phyloP scores from a whole-genome alignment of 2,888 invertebrate species.

The Prionchulus punctatus region DNA sequence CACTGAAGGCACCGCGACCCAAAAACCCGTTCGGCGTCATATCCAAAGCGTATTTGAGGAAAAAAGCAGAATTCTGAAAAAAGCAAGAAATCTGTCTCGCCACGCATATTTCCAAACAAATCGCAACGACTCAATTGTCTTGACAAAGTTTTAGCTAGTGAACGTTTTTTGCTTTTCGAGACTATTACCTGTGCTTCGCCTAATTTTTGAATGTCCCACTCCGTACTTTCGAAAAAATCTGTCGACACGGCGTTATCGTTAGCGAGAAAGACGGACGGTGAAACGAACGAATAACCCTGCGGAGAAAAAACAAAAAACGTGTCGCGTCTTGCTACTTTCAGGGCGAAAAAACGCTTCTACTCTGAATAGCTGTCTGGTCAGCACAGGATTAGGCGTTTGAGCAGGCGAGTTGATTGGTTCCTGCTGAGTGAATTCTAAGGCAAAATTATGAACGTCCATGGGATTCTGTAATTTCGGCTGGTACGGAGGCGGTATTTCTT shows the following conservation, averaged over 20 bases:
- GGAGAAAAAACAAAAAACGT: constrained; percentile 18
- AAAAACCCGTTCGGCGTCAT: constrained; percentile 48
- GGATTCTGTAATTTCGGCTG: constrained; percentile 66
- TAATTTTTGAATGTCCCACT: constrained; percentile 5
- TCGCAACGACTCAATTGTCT: too few species aligned
- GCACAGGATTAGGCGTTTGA: constrained; percentile 57
- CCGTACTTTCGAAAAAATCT: neutral
- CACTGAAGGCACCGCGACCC: constrained; percentile 75
- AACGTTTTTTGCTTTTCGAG: neutral
- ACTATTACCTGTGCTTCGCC: constrained; percentile 15
- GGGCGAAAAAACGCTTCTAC: constrained; percentile 34
- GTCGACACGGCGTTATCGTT: constrained; percentile 53
- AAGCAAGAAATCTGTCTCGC: neutral
- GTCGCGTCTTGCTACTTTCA: neutral
- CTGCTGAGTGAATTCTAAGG: constrained; percentile 86
- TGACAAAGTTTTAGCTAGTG: too few species aligned
- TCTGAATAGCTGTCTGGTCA: constrained; percentile 65
- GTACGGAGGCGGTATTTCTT: constrained; percentile 68
- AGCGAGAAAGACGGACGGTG: constrained; percentile 67
- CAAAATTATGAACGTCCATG: constrained; percentile 85
- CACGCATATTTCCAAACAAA: neutral
- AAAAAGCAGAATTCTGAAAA: constrained; percentile 61
- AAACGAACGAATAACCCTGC: constrained; percentile 81
- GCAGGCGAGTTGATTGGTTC: constrained; percentile 78
- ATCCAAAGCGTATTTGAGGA: constrained; percentile 62